Conservation (phyloP, 1,140 invertebrate species). For the Matsumurasca onukii region DNA sequence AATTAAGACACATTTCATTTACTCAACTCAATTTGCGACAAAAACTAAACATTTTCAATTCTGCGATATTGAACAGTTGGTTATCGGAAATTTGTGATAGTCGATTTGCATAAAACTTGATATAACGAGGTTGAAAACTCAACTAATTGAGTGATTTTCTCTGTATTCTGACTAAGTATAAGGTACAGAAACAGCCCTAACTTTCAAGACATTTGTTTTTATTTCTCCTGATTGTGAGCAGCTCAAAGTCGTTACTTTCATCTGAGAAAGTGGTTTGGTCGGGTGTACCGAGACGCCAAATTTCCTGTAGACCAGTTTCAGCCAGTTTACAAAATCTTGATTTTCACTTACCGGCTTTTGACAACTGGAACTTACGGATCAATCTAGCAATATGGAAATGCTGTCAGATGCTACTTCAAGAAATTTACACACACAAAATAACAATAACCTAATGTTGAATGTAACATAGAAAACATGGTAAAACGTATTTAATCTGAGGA, state of each 20-base stretch:
- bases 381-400: neutral
- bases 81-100: no score
- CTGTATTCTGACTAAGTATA: neutral
- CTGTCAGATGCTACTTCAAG: slow-evolving; percentile 17
- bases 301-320: neutral
- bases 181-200: neutral
- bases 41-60: no score
- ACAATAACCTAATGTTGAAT: neutral
- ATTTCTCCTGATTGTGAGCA: neutral
- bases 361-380: neutral
- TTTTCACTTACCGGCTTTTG: slow-evolving; percentile 14
- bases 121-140: no score
- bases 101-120: no score
- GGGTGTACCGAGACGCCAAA: neutral
- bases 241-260: no score
- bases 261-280: neutral
- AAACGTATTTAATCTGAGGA: neutral
- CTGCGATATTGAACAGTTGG: no score
- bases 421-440: neutral
- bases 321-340: slow-evolving; percentile 13
- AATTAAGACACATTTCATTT: no score
- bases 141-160: neutral
- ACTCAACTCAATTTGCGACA: no score
- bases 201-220: neutral
- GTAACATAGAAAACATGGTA: neutral